Base-by-base conservation (phyloP, 2,888 invertebrate species). In the Synergus umbraculus region DNA sequence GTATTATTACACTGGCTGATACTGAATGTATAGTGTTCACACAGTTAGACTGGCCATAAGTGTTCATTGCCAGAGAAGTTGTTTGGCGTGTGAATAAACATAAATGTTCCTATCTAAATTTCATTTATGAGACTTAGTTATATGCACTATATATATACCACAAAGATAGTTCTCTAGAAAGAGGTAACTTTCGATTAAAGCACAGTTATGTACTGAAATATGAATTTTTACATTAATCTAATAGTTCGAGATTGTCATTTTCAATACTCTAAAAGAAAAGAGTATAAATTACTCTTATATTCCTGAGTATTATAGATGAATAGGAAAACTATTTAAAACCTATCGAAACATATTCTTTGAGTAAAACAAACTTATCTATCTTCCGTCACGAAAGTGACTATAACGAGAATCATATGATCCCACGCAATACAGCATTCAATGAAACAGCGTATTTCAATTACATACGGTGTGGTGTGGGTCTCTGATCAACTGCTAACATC, bases 371-470 rank as follows among this genome's bases (percentile, higher is more conserved):
- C 41, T 37, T 58, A 73, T 73, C 54, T 69, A 46, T 37, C 54
- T 41, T 29, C 73, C 54, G 18, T 58, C 54, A 41, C n/a, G 49
- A 73, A 49, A 73, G 37, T n/a, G 73, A 37, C 73, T 54, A 73
- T 54, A 73, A 58, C 73, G 73, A 54, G 15, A 54, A 54, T 54
- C n/a, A 37, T 73, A 54, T 41, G 49, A 73, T 37, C 73, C 4
- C 18, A 37, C 41, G 41, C 37, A 54, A 54, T 73, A 73, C 54
- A 18, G 41, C n/a, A 73, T 54, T 37, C 73, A 15, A 73, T 73
- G 73, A 41, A 54, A 73, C 54, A 41, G 54, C 7, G 12, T 73
- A 58, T 73, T 73, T 73, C 54, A 73, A 58, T 58, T 58, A 58
- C 73, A 37, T 54, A 10, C 58, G 7, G 37, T 73, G 41, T 73